These are phyloP conservation scores for Tenebrio molitor DNA, from an alignment of 1,140 invertebrate species.

Conservation along the genomic window DNA sequence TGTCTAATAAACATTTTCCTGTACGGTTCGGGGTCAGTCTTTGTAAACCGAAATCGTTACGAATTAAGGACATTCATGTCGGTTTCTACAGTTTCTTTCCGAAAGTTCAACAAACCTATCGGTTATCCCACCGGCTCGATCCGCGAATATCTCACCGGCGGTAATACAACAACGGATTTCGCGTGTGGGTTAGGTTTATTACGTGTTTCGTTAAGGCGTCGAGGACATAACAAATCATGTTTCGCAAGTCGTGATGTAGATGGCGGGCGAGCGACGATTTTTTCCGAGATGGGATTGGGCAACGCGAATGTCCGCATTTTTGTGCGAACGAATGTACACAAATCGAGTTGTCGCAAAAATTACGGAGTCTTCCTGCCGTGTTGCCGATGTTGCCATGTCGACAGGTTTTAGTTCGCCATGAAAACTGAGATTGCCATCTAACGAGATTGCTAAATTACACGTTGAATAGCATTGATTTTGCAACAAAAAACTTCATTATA, in stretches of 20 bases:
- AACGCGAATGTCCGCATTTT: constrained; percentile 22
- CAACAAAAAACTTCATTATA: constrained; percentile 9
- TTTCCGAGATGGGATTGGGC: neutral
- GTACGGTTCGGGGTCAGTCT: constrained; percentile 30
- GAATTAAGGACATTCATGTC: constrained; percentile 45
- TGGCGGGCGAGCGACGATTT: neutral
- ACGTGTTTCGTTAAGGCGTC: constrained; percentile 20
- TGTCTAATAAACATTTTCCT: constrained; percentile 40
- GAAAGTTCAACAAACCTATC: constrained; percentile 40
- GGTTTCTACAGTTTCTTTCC: constrained; percentile 15
- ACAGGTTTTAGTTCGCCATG: neutral
- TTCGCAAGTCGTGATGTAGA: neutral
- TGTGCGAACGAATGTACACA: neutral
- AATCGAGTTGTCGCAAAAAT: too few relatives aligned
- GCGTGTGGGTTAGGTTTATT: constrained; percentile 18
- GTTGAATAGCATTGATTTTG: constrained; percentile 25
- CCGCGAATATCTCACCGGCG: constrained; percentile 16
- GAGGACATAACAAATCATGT: constrained; percentile 26
- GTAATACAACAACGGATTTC: constrained; percentile 1
- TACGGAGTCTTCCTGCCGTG: too few relatives aligned
- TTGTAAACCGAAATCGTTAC: constrained; percentile 41
- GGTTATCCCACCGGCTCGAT: neutral
- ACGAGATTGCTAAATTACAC: constrained; percentile 29
- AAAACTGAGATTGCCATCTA: constrained; percentile 13
- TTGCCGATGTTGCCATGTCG: neutral